phyloP scores from a whole-genome alignment of 2,113 vertebrate genomes.

The Cygnus buccinator region DNA sequence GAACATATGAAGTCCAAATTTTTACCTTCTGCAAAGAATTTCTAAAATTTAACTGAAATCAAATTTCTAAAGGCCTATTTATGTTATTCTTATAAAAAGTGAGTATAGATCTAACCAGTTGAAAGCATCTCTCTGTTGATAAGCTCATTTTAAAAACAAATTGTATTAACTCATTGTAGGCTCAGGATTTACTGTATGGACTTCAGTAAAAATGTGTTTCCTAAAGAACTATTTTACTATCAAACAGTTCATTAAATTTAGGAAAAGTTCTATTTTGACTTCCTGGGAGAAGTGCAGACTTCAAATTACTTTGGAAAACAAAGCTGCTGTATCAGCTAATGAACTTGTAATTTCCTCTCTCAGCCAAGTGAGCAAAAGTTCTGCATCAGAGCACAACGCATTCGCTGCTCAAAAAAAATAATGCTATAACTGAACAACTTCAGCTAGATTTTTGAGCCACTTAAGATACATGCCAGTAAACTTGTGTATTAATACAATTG shows the following conservation, averaged over 20 bases:
- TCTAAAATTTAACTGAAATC: not conserved
- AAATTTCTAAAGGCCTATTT: not conserved
- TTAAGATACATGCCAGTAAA: not conserved
- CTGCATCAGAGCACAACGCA: conserved; percentile 56
- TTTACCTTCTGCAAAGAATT: not conserved
- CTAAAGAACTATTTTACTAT: not conserved
- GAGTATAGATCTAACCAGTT: not conserved
- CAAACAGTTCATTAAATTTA: conserved; percentile 17
- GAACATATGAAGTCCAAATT: not conserved
- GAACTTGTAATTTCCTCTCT: conserved; percentile 53
- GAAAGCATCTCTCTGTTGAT: not conserved
- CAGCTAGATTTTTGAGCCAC: not conserved
- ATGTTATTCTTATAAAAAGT: not conserved
- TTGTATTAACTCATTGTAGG: not conserved
- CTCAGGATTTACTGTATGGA: not conserved
- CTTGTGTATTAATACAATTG: not conserved
- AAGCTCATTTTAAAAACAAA: not conserved
- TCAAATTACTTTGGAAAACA: conserved; percentile 63
- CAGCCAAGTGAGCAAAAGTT: conserved; percentile 53
- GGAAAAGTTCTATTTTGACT: conserved; percentile 31
- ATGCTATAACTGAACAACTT: conserved; percentile 18
- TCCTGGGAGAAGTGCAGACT: conserved; percentile 4
- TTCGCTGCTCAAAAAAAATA: conserved; percentile 1
- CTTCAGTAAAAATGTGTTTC: not conserved
- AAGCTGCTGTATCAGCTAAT: conserved; percentile 70